Percentiles rank a stretch among this genome's conserved stretches.
Evolutionary conservation across 2,113 vertebrate species (phyloP).

Genomic region (Prolemur simus): DNA sequence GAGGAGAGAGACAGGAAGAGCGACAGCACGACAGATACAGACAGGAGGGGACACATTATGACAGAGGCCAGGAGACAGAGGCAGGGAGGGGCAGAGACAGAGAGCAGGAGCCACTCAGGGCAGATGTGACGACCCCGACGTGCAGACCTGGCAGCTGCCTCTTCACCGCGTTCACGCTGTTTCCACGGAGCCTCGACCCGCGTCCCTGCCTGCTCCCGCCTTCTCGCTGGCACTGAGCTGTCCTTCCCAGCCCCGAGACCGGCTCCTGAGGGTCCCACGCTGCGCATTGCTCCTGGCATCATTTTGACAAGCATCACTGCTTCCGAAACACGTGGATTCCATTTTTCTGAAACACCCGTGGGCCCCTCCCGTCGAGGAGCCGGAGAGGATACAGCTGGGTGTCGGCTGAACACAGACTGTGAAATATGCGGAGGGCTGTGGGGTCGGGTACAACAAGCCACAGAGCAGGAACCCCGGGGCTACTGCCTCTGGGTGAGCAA

Average conservation of each 20-base stretch:
- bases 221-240: not conserved
- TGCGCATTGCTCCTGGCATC: not conserved
- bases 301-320: slow-evolving; percentile 40
- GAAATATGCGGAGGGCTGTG: fast-evolving
- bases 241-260: slow-evolving; percentile 9
- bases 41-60: not conserved
- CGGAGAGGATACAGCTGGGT: not conserved
- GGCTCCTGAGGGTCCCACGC: not conserved
- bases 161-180: not conserved
- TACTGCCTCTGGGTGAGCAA: not conserved
- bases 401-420: not conserved
- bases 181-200: not conserved
- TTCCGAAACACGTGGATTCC: not conserved
- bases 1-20: no score
- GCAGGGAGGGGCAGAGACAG: not conserved
- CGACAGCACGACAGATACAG: not conserved
- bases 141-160: fast-evolving
- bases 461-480: not conserved
- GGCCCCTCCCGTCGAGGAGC: not conserved
- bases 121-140: fast-evolving
- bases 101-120: not conserved
- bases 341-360: not conserved
- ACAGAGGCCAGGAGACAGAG: not conserved
- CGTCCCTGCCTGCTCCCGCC: not conserved
- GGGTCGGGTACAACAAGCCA: not conserved